These are phyloP conservation scores for Etheostoma cragini DNA, from an alignment of 2,113 vertebrate genomes.

Conservation along the genomic window DNA sequence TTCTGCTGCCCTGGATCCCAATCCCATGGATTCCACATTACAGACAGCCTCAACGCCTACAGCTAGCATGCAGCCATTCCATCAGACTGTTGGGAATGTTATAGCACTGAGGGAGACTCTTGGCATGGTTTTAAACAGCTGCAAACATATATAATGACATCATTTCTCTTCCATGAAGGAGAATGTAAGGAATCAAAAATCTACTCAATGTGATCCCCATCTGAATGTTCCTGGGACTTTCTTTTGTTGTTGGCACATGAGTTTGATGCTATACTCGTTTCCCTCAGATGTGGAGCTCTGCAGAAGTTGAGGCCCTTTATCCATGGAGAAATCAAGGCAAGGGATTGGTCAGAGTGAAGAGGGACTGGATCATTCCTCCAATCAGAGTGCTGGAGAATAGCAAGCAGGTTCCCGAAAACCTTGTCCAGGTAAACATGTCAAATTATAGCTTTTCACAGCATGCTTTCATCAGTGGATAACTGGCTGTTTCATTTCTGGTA, in stretches of 20 bases:
- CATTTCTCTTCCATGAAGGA: slow-evolving; percentile 38
- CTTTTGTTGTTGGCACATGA: neutral
- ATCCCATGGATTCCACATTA: slow-evolving; percentile 62
- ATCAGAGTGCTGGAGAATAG: slow-evolving; percentile 94
- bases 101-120: slow-evolving; percentile 40
- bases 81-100: slow-evolving; percentile 47
- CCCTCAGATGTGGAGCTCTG: slow-evolving; percentile 69
- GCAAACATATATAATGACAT: slow-evolving; percentile 58
- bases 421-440: slow-evolving; percentile 90
- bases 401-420: slow-evolving; percentile 90
- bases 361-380: slow-evolving; percentile 97
- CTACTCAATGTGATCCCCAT: slow-evolving; percentile 12
- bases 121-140: slow-evolving; percentile 62
- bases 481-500: neutral
- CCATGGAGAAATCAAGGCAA: slow-evolving; percentile 80
- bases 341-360: slow-evolving; percentile 83
- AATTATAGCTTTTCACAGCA: neutral
- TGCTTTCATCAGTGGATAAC: neutral
- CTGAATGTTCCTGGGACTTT: neutral
- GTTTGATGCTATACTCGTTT: slow-evolving; percentile 8
- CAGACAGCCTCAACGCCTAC: slow-evolving; percentile 36
- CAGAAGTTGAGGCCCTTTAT: slow-evolving; percentile 62
- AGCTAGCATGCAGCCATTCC: slow-evolving; percentile 31
- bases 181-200: slow-evolving; percentile 18
- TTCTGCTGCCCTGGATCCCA: slow-evolving; percentile 42